Conservation (phyloP, 2,113 vertebrate species). For the Pomatorhinus ruficollis region DNA sequence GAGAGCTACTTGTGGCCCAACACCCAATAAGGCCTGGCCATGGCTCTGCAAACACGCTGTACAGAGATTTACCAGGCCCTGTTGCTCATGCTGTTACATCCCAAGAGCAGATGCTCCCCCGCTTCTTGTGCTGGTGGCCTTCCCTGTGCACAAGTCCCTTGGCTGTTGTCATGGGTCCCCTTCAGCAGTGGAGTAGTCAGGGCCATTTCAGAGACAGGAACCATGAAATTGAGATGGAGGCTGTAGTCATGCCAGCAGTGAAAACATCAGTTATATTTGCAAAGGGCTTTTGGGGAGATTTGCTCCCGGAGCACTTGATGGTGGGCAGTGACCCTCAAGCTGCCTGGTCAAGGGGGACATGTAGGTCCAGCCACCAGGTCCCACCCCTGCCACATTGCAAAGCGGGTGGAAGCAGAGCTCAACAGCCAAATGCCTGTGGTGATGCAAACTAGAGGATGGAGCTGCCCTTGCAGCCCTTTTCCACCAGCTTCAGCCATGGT, state of each 20-base stretch:
- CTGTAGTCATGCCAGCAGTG: not conserved
- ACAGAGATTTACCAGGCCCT: not conserved
- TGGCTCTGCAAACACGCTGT: not conserved
- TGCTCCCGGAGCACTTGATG: not conserved
- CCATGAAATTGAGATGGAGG: not conserved
- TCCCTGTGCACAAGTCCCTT: not conserved
- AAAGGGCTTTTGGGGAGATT: not conserved
- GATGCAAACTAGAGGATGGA: not conserved
- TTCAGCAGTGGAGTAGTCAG: not conserved
- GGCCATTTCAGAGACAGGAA: not conserved
- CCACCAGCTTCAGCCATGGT: fast-evolving
- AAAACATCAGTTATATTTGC: not conserved
- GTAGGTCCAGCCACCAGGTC: not conserved
- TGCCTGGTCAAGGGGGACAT: not conserved
- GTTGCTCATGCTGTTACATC: not conserved
- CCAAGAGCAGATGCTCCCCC: not conserved
- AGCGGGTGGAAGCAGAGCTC: not conserved
- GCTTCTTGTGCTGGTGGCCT: not conserved
- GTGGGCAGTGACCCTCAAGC: not conserved
- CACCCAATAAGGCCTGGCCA: not conserved
- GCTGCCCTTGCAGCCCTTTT: not conserved
- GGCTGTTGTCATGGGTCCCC: not conserved
- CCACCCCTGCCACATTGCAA: not conserved
- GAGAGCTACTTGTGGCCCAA: not conserved
- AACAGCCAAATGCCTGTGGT: not conserved